Percentiles rank a stretch among this genome's conserved stretches.
Conservation (phyloP, 2,113 vertebrate genomes). For the Sitta europaea region DNA sequence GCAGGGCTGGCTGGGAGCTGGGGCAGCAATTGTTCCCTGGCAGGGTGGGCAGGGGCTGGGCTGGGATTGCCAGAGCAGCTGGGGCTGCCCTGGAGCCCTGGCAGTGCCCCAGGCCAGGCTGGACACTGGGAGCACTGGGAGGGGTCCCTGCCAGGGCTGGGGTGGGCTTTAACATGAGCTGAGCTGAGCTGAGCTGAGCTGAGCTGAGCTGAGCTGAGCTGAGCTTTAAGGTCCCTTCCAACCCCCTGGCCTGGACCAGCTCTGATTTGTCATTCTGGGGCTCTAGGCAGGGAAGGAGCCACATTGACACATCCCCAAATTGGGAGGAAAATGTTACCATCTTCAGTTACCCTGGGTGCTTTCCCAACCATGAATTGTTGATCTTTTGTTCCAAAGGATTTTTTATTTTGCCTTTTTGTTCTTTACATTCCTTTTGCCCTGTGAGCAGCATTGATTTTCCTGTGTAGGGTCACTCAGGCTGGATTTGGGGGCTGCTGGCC, state of each 20-base stretch:
- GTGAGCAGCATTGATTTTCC: background rate
- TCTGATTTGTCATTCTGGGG: background rate
- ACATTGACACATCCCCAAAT: accelerated
- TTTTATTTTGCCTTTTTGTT: background rate
- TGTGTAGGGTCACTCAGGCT: background rate
- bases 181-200: background rate
- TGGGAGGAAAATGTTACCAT: background rate
- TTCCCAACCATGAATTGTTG: background rate
- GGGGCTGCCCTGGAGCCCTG: background rate
- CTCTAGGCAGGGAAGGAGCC: background rate
- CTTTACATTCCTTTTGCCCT: background rate
- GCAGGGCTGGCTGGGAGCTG: background rate
- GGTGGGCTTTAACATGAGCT: background rate
- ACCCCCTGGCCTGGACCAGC: background rate
- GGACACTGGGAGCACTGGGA: background rate
- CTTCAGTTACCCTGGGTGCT: background rate
- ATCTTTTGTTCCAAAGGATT: background rate
- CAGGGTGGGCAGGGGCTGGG: background rate
- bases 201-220: background rate
- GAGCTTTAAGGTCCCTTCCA: background rate
- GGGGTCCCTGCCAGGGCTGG: background rate
- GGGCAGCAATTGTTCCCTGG: no score
- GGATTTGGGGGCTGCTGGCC: background rate
- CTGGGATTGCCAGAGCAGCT: background rate
- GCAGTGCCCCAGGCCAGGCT: background rate